Base-by-base conservation (phyloP, 2,113 vertebrate species). In the Leptosomus discolor region DNA sequence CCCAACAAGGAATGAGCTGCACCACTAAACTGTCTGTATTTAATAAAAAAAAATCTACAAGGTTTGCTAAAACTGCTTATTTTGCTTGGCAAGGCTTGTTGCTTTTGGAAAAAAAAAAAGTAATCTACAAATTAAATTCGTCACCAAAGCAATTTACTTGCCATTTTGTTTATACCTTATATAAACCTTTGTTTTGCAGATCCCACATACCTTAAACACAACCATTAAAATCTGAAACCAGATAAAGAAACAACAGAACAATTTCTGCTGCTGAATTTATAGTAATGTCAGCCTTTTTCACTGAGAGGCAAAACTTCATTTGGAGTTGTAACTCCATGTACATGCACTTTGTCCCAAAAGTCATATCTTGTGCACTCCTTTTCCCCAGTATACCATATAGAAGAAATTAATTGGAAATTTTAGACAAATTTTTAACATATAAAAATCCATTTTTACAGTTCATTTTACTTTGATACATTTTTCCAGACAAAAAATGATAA, bases 171-270 rank as follows among this genome's bases (percentile, higher is more conserved):
- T 88, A 92, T 37, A 78, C 27, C 85, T 95, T 95, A 95, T n/a
- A 63, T 91, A 97, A 97, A 96, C 63, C 87, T 96, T 96, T 96
- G 93, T 94, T 97, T 92, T 93, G 87, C 90, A 82, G 39, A 97
- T 76, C 86, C 27, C 41, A 61, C 92, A 95, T 63, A 93, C 63
- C 83, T 94, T 81, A 89, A 94, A 85, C 77, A 68, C 43, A 94
- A 68, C 29, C 64, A 88, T 43, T 74, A 90, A 85, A 69, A 58
- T 67, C 39, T 69, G 85, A 97, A 97, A 95, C 43, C 71, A 94
- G 85, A 79, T 61, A 94, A 73, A 14, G 75, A 70, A 87, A 78
- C 20, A 78, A 65, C 60, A 88, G 83, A 93, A 84, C 22, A 5
- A 45, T 30, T 71, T 48, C 73, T 80, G 85, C 74, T 71, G 58